Evolutionary conservation across 2,888 invertebrate species (phyloP).

Genomic region (Hirtodrosophila cameraria): DNA sequence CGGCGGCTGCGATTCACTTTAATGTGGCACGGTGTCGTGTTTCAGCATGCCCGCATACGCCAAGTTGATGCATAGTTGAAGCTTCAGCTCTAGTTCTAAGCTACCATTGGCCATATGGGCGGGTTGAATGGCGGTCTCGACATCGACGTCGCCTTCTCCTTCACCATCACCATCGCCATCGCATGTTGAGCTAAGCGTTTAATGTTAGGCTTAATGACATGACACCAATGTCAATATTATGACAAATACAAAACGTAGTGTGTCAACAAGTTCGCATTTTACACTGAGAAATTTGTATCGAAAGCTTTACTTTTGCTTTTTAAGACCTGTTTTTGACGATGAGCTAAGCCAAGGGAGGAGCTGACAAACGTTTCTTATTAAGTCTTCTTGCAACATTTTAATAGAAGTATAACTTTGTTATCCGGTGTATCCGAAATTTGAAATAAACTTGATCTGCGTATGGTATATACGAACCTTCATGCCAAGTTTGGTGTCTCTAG

Average conservation of each 20-base stretch:
- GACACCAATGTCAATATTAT: conserved; percentile 76
- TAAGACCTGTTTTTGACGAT: no score
- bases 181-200: conserved; percentile 70
- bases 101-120: conserved; percentile 25
- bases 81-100: conserved; percentile 11
- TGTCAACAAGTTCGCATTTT: conserved; percentile 70
- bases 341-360: no score
- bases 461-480: no score
- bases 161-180: conserved; percentile 24
- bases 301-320: no score
- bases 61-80: conserved; percentile 26
- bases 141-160: no score
- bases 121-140: conserved; percentile 3
- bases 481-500: no score
- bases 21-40: conserved; percentile 63
- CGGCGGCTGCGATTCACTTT: conserved; percentile 60
- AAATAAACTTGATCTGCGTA: no score
- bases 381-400: no score
- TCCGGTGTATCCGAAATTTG: no score
- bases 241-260: conserved; percentile 56
- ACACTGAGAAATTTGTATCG: conserved; percentile 34
- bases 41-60: conserved; percentile 43
- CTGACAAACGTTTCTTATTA: no score
- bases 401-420: no score
- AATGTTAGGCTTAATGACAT: conserved; percentile 75